phyloP scores from a whole-genome alignment of 2,113 vertebrate genomes.

The Silurus meridionalis region DNA sequence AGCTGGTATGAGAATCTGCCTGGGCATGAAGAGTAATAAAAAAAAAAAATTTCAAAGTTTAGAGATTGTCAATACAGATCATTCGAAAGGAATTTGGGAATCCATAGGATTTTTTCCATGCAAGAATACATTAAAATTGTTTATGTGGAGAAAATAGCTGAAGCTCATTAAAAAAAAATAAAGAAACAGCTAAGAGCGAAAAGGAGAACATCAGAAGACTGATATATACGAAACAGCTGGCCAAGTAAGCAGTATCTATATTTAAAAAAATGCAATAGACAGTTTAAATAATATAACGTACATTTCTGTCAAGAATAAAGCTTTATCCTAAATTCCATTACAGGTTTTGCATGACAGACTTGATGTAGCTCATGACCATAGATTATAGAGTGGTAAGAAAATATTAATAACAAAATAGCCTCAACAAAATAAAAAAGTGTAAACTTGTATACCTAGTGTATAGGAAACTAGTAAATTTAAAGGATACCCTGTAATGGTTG shows the following conservation, averaged over 20 bases:
- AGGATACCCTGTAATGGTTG: background rate
- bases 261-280: no score
- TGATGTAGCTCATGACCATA: background rate
- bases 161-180: background rate
- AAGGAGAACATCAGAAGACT: no score
- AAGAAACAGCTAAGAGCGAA: background rate
- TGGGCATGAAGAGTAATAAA: constrained; percentile 15
- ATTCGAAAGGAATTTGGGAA: background rate
- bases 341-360: background rate
- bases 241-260: background rate
- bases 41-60: constrained; percentile 9
- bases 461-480: background rate
- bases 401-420: no score
- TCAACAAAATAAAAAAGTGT: background rate
- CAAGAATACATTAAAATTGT: background rate
- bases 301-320: background rate
- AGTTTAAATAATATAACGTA: background rate
- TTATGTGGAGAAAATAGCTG: background rate
- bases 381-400: background rate
- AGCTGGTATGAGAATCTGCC: background rate
- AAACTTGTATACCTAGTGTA: background rate
- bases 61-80: background rate
- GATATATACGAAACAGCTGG: background rate
- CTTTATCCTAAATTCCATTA: background rate
- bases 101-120: background rate